These are phyloP conservation scores for Digitonthophagus gazella DNA, from an alignment of 2,888 invertebrate genomes.

Conservation along the genomic window DNA sequence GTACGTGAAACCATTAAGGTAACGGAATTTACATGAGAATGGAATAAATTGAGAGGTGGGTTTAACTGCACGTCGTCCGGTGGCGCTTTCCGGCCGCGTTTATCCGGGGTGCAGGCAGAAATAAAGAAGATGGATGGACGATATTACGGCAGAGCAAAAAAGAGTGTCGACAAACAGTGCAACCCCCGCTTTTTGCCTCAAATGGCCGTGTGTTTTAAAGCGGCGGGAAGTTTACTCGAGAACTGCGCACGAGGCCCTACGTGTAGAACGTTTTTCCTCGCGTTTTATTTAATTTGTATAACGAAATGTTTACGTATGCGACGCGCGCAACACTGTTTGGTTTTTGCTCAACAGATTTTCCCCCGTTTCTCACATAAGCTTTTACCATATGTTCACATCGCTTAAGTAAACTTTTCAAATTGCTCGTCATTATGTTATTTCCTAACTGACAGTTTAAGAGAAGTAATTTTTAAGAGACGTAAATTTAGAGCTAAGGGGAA, in stretches of 20 bases:
- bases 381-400: too few relatives aligned
- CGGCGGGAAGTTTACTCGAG: background rate
- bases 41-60: slow-evolving; percentile 39
- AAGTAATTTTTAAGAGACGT: too few relatives aligned
- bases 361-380: too few relatives aligned
- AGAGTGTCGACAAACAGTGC: slow-evolving; percentile 13
- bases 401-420: too few relatives aligned
- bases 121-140: slow-evolving; percentile 24
- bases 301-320: slow-evolving; percentile 15
- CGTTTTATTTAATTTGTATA: slow-evolving; percentile 17
- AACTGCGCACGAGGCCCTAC: slow-evolving; percentile 1
- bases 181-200: slow-evolving; percentile 8
- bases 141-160: slow-evolving; percentile 18
- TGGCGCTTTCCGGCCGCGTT: slow-evolving; percentile 4
- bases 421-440: background rate
- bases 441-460: too few relatives aligned
- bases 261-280: slow-evolving; percentile 1
- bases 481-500: background rate
- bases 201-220: slow-evolving; percentile 10
- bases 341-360: slow-evolving; percentile 1
- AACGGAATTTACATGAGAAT: slow-evolving; percentile 44
- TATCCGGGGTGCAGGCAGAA: slow-evolving; percentile 17
- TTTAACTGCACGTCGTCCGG: slow-evolving; percentile 23
- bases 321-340: background rate
- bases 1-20: slow-evolving; percentile 26